phyloP scores from a whole-genome alignment of 2,888 invertebrate species.

The Bellardia pandia region DNA sequence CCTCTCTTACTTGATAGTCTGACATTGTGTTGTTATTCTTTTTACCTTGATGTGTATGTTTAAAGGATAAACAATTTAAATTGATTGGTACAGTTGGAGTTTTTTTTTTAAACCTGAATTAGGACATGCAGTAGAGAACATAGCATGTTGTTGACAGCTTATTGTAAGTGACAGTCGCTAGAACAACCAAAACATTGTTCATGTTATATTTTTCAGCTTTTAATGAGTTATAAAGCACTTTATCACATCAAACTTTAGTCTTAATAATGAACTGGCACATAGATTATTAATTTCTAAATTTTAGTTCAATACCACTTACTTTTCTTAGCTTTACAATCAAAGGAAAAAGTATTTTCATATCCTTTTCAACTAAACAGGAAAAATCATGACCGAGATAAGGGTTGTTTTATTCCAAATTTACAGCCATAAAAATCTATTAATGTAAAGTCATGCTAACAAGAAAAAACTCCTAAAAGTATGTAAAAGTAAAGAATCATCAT shows the following conservation, averaged over 20 bases:
- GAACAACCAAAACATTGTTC: too few species aligned
- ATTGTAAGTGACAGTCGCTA: too few species aligned
- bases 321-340: not conserved
- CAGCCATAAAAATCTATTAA: not conserved
- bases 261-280: not conserved
- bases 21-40: not conserved
- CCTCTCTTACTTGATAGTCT: constrained; percentile 13
- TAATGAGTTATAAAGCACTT: not conserved
- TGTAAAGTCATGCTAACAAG: constrained; percentile 12
- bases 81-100: not conserved
- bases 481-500: constrained; percentile 10
- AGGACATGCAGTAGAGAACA: not conserved
- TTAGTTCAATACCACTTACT: not conserved
- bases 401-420: not conserved
- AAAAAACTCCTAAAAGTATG: not conserved
- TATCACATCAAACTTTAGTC: not conserved
- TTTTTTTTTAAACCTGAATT: not conserved
- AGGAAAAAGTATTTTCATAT: not conserved
- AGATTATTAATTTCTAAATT: not conserved
- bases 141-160: too few species aligned
- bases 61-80: not conserved
- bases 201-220: not conserved
- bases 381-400: not conserved
- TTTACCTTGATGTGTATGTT: constrained; percentile 31
- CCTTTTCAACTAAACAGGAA: not conserved